Base-by-base conservation (phyloP, 64 coral and sea anemone species). In the Dendronephthya gigantea region DNA sequence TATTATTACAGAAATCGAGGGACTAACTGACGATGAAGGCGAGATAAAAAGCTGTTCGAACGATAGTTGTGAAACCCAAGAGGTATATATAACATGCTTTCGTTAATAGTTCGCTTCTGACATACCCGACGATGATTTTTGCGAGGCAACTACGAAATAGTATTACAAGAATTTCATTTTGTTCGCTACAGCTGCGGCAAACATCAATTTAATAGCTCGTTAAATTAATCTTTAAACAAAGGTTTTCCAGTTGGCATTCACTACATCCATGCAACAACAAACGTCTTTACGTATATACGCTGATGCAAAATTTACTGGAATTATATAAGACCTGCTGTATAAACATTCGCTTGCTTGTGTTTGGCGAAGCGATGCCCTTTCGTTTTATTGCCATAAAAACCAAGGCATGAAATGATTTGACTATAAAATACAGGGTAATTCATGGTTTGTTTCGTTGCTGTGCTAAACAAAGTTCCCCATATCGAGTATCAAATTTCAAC, bases 1-100 rank as follows among this genome's bases (percentile, higher is more conserved):
- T 79, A 79, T 79, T 36, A 79, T 79, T 36, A 79, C 72, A 12
- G 72, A 79, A 39, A 79, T 79, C 32, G 72, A 79, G 32, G 72
- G 19, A 19, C 22, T 79, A 36, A 36, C 27, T 35, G 72, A 79
- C 6, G 72, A 79, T 3, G 72, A 79, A 79, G 29, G 17, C 30
- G 72, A 36, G 15, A 10, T 39, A 79, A 79, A 39, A 34, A 7
- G 15, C 29, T 79, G 32, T 79, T 79, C 36, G 22, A 19, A 79
- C 29, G 19, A 79, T 35, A 33, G 36, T 28, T 2, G 29, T 39
- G 72, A 34, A 35, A 79, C 30, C 72, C 13, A 79, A 9, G 25
- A 34, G 15, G 72, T 28, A 39, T 19, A 52, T 12, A 27, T 62
- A n/a, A 22, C 19, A 0, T 62, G 25, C 0, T 62, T 62, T 19